Evolutionary conservation across 2,797 vertebrate genomes (phyloP), one percentile per base, ranked within the genome.

Genomic region (Crypturellus tataupa): DNA sequence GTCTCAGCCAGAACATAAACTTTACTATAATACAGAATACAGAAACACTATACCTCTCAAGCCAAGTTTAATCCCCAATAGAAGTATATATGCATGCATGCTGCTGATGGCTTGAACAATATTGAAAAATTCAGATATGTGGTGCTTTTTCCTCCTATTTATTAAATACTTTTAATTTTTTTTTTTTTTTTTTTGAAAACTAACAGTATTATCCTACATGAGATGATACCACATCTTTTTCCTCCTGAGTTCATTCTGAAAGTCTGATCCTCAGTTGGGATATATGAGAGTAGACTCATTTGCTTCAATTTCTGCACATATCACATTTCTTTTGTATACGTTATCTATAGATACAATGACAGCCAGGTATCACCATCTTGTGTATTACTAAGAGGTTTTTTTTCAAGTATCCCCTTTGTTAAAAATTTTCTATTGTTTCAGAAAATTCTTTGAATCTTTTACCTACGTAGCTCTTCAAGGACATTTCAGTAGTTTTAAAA

Each of bases 401-500:
- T 65, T 42, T 47, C 70, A 59, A 76, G 63, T 89, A 69, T 42
- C 46, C 87, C 70, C 69, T 90, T 69, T 84, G 68, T 79, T 88
- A 17, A 46, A 91, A 82, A 29, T 84, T 93, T 91, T 64, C 78
- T 88, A 16, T 79, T 95, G 64, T 95, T 92, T 93, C 91, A 93
- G 71, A 91, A 44, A 80, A 29, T 12, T 65, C 59, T 93, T 90
- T 91, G 91, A 90, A 68, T 87, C 72, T 95, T 92, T 94, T 77
- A 94, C 80, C 72, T 88, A 39, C 55, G 56, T 89, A 64, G 40
- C 90, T 90, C 59, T 94, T 94, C 95, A 97, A 95, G 83, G 73
- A 95, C 79, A 81, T 68, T 94, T 97, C 93, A 97, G 80, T 96
- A 93, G 71, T 94, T 84, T 95, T 88, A 78, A 95, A 88, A 97